phyloP scores from a whole-genome alignment of 2,888 invertebrate genomes.

The Synergus japonicus region DNA sequence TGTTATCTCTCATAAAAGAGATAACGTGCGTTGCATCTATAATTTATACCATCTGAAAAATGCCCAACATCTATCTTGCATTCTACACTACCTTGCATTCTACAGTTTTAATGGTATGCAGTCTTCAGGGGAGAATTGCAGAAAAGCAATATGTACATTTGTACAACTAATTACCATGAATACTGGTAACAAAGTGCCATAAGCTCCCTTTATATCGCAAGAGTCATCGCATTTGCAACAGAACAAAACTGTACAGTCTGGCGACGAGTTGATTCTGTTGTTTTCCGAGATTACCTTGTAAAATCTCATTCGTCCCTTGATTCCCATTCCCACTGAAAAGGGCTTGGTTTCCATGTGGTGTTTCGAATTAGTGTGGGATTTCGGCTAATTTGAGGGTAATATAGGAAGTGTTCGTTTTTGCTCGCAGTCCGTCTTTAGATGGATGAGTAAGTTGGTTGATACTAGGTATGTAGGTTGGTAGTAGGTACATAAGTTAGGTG shows the following conservation, averaged over 20 bases:
- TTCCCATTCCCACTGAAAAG: not conserved
- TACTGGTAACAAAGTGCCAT: slow-evolving; percentile 46
- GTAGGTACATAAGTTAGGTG: slow-evolving; percentile 45
- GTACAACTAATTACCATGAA: slow-evolving; percentile 18
- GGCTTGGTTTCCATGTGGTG: not conserved
- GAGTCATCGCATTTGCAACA: slow-evolving; percentile 3
- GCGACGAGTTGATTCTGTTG: slow-evolving; percentile 47
- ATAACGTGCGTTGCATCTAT: not conserved
- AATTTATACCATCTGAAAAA: not conserved
- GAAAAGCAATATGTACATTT: not conserved
- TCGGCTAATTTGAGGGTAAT: slow-evolving; percentile 60
- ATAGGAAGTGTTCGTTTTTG: slow-evolving; percentile 62
- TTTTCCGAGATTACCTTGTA: slow-evolving; percentile 47
- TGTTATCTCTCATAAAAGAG: not conserved
- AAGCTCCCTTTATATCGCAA: slow-evolving; percentile 44
- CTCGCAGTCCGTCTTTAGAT: slow-evolving; percentile 34
- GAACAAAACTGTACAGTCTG: not conserved
- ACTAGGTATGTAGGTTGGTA: slow-evolving; percentile 25
- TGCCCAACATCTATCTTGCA: not conserved
- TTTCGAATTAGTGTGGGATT: slow-evolving; percentile 59
- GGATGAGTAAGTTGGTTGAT: slow-evolving; percentile 26
- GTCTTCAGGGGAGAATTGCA: not conserved
- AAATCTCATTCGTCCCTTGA: slow-evolving; percentile 40
- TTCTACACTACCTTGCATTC: not conserved
- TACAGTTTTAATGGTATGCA: not conserved